Base-by-base conservation (phyloP, 2,888 invertebrate genomes). In the Synergus laeviventris region DNA sequence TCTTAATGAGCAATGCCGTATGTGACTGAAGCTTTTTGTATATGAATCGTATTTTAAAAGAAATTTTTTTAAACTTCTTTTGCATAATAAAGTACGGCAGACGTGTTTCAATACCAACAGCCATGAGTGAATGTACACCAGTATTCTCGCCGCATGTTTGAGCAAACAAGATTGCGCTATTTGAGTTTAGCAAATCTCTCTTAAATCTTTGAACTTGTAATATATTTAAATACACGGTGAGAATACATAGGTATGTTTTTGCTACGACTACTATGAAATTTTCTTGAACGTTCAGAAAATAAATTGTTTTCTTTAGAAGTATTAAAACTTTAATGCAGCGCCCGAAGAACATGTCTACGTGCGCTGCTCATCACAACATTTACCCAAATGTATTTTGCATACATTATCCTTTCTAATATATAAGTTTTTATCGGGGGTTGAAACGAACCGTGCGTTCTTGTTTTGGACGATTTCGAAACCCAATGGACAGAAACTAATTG, bases 401-500 rank as follows among this genome's bases (percentile, higher is more conserved):
- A 56, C 56, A 56, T 56, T 18, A 56, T 56, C 21, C 56, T 12
- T 18, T 56, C 31, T 21, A 21, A 56, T 9, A 56, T 9, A 56
- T 56, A 21, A 56, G 11, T 12, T 56, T 21, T 56, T 21, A 74
- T 77, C 21, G 79, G 79, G 18, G 81, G 79, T 3, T 31, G 31
- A 31, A 31, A 31, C 31, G 31, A 3, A 31, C 31, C 31, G 4
- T 31, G 31, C 31, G 1, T 31, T 31, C 4, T 4, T 31, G 31
- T 31, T 31, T 31, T 31, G 4, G 31, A 31, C 31, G 2, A 31
- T 31, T 31, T 31, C 31, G 31, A 31, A 31, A 31, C 2, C 4
- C 31, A 31, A 31, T 31, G 2, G 2, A 31, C 4, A 31, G 2
- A 31, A 31, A 31, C 1, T 31, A 31, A 31, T 31, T 31, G 2